These are phyloP conservation scores for Megaptera novaeangliae DNA, from an alignment of 2,113 vertebrate genomes.

Conservation along the genomic window DNA sequence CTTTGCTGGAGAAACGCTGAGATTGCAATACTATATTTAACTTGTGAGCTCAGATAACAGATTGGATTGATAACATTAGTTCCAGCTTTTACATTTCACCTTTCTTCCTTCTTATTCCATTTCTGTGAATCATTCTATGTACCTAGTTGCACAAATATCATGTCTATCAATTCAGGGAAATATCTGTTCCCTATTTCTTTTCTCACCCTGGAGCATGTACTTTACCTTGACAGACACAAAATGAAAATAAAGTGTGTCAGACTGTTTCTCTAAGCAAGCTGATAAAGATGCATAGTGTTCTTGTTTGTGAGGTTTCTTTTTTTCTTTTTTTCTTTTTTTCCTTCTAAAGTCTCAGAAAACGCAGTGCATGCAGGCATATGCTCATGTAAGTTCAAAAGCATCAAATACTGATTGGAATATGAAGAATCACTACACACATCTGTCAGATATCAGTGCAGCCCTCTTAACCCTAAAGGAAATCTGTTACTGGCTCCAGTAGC, in stretches of 20 bases:
- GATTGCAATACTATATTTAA: constrained; percentile 49
- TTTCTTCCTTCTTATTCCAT: not conserved
- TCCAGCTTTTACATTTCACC: constrained; percentile 33
- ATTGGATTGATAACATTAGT: constrained; percentile 47
- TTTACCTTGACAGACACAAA: constrained; percentile 19
- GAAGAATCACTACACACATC: not conserved
- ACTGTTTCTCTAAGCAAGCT: constrained; percentile 23
- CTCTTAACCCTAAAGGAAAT: not conserved
- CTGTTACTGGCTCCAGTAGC: not conserved
- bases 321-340: not conserved
- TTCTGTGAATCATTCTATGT: constrained; percentile 27
- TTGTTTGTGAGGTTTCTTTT: not conserved
- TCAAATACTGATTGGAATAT: not conserved
- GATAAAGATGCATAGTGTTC: not conserved
- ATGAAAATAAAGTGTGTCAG: constrained; percentile 30
- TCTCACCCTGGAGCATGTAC: not conserved
- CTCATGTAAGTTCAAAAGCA: not conserved
- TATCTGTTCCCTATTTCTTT: constrained; percentile 2
- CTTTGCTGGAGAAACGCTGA: constrained; percentile 60
- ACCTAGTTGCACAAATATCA: constrained; percentile 30
- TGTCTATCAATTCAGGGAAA: constrained; percentile 32
- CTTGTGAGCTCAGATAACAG: constrained; percentile 59
- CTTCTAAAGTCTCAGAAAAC: not conserved
- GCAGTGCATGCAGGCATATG: not conserved
- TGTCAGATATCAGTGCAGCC: not conserved